phyloP scores from a whole-genome alignment of 2,888 invertebrate genomes.

The Desoria tigrina region DNA sequence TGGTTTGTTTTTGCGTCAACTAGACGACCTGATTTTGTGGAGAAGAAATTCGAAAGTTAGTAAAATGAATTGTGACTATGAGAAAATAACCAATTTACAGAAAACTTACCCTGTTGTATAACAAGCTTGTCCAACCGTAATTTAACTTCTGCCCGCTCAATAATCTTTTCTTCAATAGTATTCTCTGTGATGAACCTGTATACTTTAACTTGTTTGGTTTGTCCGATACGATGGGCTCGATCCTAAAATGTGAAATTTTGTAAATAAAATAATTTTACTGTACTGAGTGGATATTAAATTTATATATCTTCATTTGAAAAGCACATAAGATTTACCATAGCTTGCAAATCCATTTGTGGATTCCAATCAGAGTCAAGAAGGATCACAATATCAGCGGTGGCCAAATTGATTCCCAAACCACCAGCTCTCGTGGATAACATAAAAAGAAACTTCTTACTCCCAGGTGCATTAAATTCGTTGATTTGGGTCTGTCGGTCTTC shows the following conservation, averaged over 20 bases:
- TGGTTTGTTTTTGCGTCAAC: conserved; percentile 21
- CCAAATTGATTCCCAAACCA: conserved; percentile 86
- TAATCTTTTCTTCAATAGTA: conserved; percentile 68
- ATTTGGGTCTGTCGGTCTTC: conserved; percentile 60
- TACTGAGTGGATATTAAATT: too few species aligned
- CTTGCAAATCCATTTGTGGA: conserved; percentile 96
- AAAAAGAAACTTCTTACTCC: conserved; percentile 62
- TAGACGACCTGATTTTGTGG: conserved; percentile 47
- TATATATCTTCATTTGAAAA: too few species aligned
- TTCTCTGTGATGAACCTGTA: conserved; percentile 66
- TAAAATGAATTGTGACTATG: too few species aligned
- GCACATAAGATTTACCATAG: too few species aligned
- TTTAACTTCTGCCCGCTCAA: conserved; percentile 64
- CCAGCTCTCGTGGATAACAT: conserved; percentile 70
- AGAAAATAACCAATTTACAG: background rate
- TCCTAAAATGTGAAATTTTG: conserved; percentile 64
- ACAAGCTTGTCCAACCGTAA: conserved; percentile 69
- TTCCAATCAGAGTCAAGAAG: conserved; percentile 99
- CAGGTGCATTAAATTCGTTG: conserved; percentile 58
- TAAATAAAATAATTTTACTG: too few species aligned
- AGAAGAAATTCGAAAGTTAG: too few species aligned
- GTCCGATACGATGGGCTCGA: conserved; percentile 72
- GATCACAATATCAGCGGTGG: conserved; percentile 88
- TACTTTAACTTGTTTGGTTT: conserved; percentile 68
- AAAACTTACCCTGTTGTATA: conserved; percentile 65